A percentile compares a stretch with the other conserved stretches of the same genome.
These are phyloP conservation scores for Pediacus dermestoides DNA, from an alignment of 2,888 invertebrate species.

Conservation along the genomic window DNA sequence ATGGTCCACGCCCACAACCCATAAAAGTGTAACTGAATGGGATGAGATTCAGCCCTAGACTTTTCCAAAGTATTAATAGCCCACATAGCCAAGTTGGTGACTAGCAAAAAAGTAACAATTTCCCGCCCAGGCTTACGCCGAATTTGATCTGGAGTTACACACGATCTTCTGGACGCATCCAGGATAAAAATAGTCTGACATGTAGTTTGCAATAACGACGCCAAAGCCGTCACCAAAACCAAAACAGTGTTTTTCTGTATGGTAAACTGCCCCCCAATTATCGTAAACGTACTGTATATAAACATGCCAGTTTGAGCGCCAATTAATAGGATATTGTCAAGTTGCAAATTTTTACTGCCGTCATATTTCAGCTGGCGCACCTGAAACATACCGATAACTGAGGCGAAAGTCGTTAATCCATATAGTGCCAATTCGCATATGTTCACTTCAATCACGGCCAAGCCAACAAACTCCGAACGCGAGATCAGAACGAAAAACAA, in stretches of 20 bases:
- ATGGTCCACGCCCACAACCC: conserved; percentile 90
- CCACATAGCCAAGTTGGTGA: conserved; percentile 83
- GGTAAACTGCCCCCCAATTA: conserved; percentile 73
- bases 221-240: conserved; percentile 66
- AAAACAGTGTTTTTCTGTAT: conserved; percentile 47
- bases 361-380: conserved; percentile 68
- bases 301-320: conserved; percentile 87
- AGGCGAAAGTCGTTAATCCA: conserved; percentile 54
- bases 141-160: conserved; percentile 67
- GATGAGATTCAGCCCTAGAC: conserved; percentile 77
- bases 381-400: conserved; percentile 60
- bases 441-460: conserved; percentile 72
- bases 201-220: conserved; percentile 75
- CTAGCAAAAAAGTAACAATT: conserved; percentile 76
- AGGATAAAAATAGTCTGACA: conserved; percentile 76
- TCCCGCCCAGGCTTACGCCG: conserved; percentile 79
- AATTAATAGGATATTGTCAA: conserved; percentile 79
- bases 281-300: conserved; percentile 82
- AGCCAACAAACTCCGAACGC: conserved; percentile 56
- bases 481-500: conserved; percentile 83
- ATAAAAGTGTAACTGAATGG: conserved; percentile 77
- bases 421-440: conserved; percentile 74
- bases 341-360: conserved; percentile 46
- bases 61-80: conserved; percentile 81
- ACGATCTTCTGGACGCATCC: conserved; percentile 71